phyloP scores from a whole-genome alignment of 2,113 vertebrate species.

The Aldabrachelys gigantea region DNA sequence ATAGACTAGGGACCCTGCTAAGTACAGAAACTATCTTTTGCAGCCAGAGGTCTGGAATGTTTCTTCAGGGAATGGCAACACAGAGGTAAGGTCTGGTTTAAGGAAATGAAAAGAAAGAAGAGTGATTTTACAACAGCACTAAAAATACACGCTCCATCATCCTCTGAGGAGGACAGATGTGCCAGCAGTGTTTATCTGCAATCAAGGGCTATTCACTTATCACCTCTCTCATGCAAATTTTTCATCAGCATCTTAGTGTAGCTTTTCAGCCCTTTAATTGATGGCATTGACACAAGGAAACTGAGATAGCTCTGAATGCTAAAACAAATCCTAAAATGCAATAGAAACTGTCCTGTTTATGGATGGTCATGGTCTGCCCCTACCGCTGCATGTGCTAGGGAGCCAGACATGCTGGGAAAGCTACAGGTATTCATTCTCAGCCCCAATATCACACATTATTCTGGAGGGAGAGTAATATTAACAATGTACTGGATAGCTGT shows the following conservation, averaged over 20 bases:
- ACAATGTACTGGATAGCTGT: background rate
- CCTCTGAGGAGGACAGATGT: background rate
- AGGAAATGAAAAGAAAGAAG: background rate
- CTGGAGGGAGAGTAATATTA: background rate
- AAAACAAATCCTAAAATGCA: background rate
- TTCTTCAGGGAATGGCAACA: background rate
- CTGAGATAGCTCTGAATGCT: background rate
- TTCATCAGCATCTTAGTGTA: slow-evolving; percentile 21
- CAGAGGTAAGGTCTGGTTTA: background rate
- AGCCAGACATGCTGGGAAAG: background rate
- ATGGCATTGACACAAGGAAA: background rate
- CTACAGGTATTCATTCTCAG: background rate
- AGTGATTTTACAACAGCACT: background rate
- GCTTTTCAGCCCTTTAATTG: slow-evolving; percentile 3
- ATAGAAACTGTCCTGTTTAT: background rate
- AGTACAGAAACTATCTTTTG: background rate
- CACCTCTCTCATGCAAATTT: slow-evolving; percentile 48
- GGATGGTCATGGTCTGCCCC: background rate
- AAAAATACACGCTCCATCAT: background rate
- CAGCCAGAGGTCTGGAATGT: background rate
- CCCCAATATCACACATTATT: background rate
- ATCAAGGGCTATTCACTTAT: slow-evolving; percentile 61
- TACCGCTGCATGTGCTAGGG: background rate
- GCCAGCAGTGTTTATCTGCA: slow-evolving; percentile 61
- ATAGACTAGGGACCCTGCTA: background rate